Percentiles rank a stretch among this genome's conserved stretches.
These are phyloP conservation scores for Micromys minutus DNA, from an alignment of 2,113 vertebrate species.

Conservation along the genomic window DNA sequence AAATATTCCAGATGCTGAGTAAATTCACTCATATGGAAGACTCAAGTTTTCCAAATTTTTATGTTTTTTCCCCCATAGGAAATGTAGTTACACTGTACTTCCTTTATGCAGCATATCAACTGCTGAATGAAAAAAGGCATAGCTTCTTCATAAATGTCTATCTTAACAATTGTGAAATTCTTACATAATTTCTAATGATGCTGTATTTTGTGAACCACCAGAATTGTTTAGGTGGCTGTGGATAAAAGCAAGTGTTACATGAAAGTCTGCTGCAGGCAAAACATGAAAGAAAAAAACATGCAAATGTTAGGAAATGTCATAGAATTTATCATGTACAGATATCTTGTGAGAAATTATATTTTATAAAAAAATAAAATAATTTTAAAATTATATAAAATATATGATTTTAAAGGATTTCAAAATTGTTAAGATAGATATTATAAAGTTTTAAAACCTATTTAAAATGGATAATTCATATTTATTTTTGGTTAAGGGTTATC, in stretches of 20 bases:
- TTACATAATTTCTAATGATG: not conserved
- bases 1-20: not conserved
- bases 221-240: not conserved
- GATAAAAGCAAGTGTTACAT: not conserved
- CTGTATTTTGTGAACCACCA: not conserved
- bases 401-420: not conserved
- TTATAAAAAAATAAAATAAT: not conserved
- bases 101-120: not conserved
- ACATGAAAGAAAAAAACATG: not conserved
- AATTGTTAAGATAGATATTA: not conserved
- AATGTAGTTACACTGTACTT: not conserved
- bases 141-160: no score
- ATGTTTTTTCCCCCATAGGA: not conserved
- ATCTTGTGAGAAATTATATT: not conserved
- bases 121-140: not conserved
- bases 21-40: not conserved
- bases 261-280: not conserved
- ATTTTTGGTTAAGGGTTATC: not conserved
- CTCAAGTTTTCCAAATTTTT: not conserved
- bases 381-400: not conserved
- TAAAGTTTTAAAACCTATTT: not conserved
- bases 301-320: not conserved
- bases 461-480: not conserved
- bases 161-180: no score
- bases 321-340: not conserved